These are phyloP conservation scores for Sesamia nonagrioides DNA, from an alignment of 1,140 invertebrate genomes.

Conservation along the genomic window DNA sequence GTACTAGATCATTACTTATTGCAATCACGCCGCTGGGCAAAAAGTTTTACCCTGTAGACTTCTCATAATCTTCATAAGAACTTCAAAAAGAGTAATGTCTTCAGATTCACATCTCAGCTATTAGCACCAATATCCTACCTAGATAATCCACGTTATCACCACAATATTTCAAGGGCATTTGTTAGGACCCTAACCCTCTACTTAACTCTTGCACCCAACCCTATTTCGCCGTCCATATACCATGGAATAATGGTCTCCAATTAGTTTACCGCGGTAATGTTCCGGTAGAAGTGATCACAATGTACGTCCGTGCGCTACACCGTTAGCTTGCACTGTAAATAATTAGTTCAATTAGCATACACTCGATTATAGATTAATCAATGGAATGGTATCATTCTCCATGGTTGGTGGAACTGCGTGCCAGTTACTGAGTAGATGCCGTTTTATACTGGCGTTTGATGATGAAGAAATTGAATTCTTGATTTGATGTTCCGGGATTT, in stretches of 20 bases:
- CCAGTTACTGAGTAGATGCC: not conserved
- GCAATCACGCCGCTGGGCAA: too few relatives aligned
- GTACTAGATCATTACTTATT: too few relatives aligned
- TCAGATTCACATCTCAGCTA: too few relatives aligned
- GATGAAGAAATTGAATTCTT: not conserved
- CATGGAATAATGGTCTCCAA: slow-evolving; percentile 45
- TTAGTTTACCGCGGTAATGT: slow-evolving; percentile 36
- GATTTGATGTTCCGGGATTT: not conserved
- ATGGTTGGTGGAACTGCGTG: not conserved
- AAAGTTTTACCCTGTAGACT: too few relatives aligned
- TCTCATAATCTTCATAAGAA: too few relatives aligned
- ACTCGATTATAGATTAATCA: slow-evolving; percentile 31
- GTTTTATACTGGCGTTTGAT: not conserved
- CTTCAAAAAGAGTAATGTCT: too few relatives aligned
- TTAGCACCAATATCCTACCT: not conserved
- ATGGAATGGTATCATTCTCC: slow-evolving; percentile 30
- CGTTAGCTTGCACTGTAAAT: slow-evolving; percentile 31
- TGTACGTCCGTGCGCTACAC: slow-evolving; percentile 1
- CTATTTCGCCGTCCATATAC: not conserved
- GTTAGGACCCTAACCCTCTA: not conserved
- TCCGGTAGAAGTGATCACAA: not conserved
- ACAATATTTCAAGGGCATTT: not conserved
- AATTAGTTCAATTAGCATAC: slow-evolving; percentile 36
- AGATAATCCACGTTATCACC: not conserved
- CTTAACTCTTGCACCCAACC: slow-evolving; percentile 1